Conservation (phyloP, 1,140 invertebrate species). For the Drosophila pectinifera region DNA sequence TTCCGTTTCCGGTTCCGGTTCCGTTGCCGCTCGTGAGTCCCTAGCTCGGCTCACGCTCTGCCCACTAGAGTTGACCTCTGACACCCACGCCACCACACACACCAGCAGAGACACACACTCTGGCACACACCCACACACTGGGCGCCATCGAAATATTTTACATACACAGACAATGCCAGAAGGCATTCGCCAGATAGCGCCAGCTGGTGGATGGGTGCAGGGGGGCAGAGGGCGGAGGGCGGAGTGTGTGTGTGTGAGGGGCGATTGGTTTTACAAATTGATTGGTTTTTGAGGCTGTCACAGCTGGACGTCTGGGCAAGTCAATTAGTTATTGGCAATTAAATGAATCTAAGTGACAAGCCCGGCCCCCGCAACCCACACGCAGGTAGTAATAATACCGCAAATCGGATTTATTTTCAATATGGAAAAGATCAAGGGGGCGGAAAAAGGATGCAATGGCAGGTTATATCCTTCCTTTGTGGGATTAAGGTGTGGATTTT, state of each 20-base stretch:
- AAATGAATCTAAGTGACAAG: constrained; percentile 35
- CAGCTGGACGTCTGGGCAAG: constrained; percentile 47
- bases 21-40: constrained; percentile 23
- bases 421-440: not conserved
- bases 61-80: constrained; percentile 6
- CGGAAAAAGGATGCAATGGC: too few species aligned
- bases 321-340: constrained; percentile 56
- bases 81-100: constrained; percentile 6
- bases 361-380: not conserved
- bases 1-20: constrained; percentile 8
- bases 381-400: not conserved
- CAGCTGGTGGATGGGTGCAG: too few species aligned
- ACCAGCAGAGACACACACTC: not conserved
- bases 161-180: constrained; percentile 25
- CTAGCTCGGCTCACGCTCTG: not conserved
- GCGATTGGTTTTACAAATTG: constrained; percentile 47
- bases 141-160: constrained; percentile 24
- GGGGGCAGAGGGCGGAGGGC: not conserved
- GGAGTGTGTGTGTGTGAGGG: not conserved
- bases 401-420: constrained; percentile 29
- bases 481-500: too few species aligned
- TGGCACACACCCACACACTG: not conserved
- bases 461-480: too few species aligned
- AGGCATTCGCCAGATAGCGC: constrained; percentile 15
- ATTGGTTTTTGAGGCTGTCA: constrained; percentile 56